Evolutionary conservation across 1,140 invertebrate species (phyloP).

Genomic region (Apocrypta bakeri): DNA sequence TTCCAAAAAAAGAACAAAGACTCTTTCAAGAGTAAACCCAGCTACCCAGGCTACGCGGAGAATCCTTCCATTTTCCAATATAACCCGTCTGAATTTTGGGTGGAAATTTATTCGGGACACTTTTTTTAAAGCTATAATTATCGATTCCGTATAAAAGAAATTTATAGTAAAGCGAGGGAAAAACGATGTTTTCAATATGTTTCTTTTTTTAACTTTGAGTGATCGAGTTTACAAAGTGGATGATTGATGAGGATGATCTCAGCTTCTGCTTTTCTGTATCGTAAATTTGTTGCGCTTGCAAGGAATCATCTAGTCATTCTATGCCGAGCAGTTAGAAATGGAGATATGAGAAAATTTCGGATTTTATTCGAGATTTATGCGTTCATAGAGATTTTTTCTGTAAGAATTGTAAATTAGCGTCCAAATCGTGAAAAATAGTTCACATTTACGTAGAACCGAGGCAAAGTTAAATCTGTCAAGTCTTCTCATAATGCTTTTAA

Average conservation of each 20-base stretch:
- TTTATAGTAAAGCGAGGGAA: too few relatives aligned
- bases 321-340: background rate
- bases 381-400: too few relatives aligned
- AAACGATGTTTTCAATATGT: background rate
- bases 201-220: background rate
- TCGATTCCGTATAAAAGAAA: too few relatives aligned
- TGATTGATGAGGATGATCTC: background rate
- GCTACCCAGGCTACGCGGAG: too few relatives aligned
- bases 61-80: background rate
- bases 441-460: too few relatives aligned
- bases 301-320: background rate
- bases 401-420: too few relatives aligned
- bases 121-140: too few relatives aligned
- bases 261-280: background rate
- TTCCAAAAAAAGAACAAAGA: background rate
- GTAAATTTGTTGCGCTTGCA: background rate
- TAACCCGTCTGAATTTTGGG: background rate
- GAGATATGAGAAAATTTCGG: background rate
- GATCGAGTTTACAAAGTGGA: background rate
- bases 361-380: background rate
- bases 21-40: background rate
- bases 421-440: too few relatives aligned
- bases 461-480: too few relatives aligned
- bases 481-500: too few relatives aligned
- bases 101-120: too few relatives aligned